Evolutionary conservation across 64 coral and sea anemone species (phyloP).

Genomic region (Actinia equina): DNA sequence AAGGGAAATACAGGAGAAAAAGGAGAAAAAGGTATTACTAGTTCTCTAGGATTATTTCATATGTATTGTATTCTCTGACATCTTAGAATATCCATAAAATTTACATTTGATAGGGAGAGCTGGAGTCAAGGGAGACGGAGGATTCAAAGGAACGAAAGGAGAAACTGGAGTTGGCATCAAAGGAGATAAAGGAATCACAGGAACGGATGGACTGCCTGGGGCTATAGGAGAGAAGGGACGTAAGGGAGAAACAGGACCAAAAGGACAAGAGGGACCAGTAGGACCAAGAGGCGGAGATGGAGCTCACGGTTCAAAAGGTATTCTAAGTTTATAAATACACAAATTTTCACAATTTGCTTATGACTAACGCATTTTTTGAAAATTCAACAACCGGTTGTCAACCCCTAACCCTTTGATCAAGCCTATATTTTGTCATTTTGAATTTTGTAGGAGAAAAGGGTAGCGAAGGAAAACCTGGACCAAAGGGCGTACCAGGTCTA

Average conservation of each 20-base stretch:
- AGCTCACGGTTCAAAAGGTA: not conserved
- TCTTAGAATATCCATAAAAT: not conserved
- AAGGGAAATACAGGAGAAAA: not conserved
- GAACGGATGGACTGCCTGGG: constrained; percentile 1
- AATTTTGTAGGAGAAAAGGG: not conserved
- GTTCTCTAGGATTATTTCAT: too few relatives aligned
- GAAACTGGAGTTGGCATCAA: not conserved
- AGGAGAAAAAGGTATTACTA: not conserved
- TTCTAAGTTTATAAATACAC: not conserved
- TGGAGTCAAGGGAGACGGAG: not conserved
- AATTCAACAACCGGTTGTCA: not conserved
- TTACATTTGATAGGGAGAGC: not conserved
- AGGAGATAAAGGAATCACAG: constrained; percentile 1
- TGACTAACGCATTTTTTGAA: too few relatives aligned
- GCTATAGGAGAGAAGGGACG: not conserved
- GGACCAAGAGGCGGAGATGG: not conserved
- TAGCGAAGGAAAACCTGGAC: constrained; percentile 13
- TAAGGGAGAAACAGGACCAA: constrained; percentile 4
- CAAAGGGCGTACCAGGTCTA: constrained; percentile 17
- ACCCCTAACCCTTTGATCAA: too few relatives aligned
- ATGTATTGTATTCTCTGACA: too few relatives aligned
- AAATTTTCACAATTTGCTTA: too few relatives aligned
- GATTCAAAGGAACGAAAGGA: not conserved
- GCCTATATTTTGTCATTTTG: not conserved
- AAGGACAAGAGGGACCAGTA: not conserved